Evolutionary conservation across 2,797 vertebrate genomes (phyloP), one percentile per base, ranked within the genome.

Genomic region (Melanotaenia maccullochi): DNA sequence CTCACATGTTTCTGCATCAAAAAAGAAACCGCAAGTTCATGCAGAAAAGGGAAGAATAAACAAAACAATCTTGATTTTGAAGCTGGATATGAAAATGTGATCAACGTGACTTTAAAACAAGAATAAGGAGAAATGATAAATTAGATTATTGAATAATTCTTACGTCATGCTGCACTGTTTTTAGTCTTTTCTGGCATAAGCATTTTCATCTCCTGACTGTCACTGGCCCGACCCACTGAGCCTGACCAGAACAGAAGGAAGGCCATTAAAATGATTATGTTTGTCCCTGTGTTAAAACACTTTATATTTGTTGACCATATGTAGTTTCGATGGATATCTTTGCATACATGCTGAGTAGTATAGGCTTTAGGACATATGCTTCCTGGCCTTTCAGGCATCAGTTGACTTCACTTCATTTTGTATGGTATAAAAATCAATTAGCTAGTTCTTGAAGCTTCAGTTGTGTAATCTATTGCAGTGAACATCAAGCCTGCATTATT

Each of bases 401-500:
- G 3, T 47, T 38, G 28, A 58, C 18, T 71, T 68, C 4, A 14
- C 51, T 65, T 75, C 33, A 30, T 58, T 72, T 67, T 18, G 13
- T 25, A 20, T 3, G 1, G 28, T n/a, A 22, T 16, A 2, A 71
- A 71, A 75, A 78, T 35, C 68, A 66, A 62, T 79, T 25, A 57
- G 14, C 38, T 1, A 57, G n/a, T 68, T 66, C 58, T 40, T 13
- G n/a, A 66, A 72, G 74, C 63, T 59, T 20, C 54, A 71, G 57
- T 25, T 52, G 63, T 65, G 36, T 28, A 54, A 66, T 79, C 55
- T 32, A 58, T 73, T 71, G 68, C 42, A 30, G 51, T 5, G 60
- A 73, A 68, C 54, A 80, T 63, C 33, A 56, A 42, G 65, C 51
- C 60, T 44, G 55, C 55, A 57, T 54, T 73, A 36, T 68, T 76